Base-by-base conservation (phyloP, 1,140 invertebrate species). In the Brachionus asplanchnoidis region DNA sequence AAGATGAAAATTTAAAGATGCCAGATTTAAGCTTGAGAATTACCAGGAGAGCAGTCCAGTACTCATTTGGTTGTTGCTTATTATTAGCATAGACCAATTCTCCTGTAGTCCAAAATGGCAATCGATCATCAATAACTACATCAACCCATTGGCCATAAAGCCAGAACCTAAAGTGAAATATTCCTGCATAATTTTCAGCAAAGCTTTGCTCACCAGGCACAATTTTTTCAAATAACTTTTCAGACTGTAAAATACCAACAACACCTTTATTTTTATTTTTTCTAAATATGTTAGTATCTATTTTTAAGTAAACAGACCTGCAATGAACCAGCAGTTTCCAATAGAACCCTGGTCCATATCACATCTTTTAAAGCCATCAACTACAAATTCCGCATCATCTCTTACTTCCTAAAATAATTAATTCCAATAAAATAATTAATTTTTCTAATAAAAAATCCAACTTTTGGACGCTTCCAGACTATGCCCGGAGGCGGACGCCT, bases 91-190 rank as follows among this genome's bases (percentile, higher is more conserved):
- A 93, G 12, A 94, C 89, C 0, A 94, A 91, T 87, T 93, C 90
- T 93, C 86, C 93, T 91, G 85, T 91, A 91, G 0, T n/a, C 65
- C 65, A 84, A 56, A 93, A 94, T 14, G 94, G 94, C 66, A 95
- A 88, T 82, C 92, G 88, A 88, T 95, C 94, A 87, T 95, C 94
- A 3, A 95, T 91, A 2, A 94, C 89, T 0, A 95, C 91, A 86
- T 95, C 94, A 66, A 92, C 90, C 93, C 93, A 94, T 86, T 93
- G 91, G 2, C 93, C 93, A 88, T 93, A 94, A 86, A 93, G 92
- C 93, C 93, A 94, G 88, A 94, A 94, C 23, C 92, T 89, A 88
- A 94, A 94, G 85, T 92, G 93, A 89, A 87, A 92, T 88, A 87
- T 87, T 12, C 89, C 89, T 4, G 17, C 42, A 85, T 89, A 89